Evolutionary conservation across 2,113 vertebrate genomes (phyloP), one percentile per base, ranked within the genome.

Genomic region (Trematomus loennbergii): DNA sequence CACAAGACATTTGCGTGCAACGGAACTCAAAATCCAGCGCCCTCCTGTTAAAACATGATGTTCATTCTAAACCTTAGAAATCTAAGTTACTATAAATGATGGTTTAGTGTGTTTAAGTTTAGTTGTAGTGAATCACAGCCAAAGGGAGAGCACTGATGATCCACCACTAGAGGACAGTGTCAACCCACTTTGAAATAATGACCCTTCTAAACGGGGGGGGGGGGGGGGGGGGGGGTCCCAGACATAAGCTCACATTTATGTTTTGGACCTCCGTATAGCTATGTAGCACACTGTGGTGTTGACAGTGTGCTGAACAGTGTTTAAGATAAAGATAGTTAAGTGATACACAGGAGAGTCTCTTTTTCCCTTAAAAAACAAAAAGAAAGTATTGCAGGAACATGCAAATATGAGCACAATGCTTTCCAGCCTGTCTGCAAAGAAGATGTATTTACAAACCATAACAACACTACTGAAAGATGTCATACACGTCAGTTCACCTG

Each of bases 161-260:
- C 48, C 11, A 78, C 87, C 93, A 87, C 87, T 87, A 92, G 92
- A 91, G 89, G 91, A 17, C 92, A 79, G 68, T 80, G 60, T 82
- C 45, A 75, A 5, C 65, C 66, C 40, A 78, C 75, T 64, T 73
- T 60, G 18, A 25, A 58, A n/a, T 25, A 17, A 62, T 58, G 55
- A 45, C 54, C 11, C 10, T 36, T 33, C 17, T 46, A 1, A 50
- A 60, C 3, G 13, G 9, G 46, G 36, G 33, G 48, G 46, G 33
- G 22, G 36, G 46, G 33, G 22, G 36, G 33, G 48, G 46, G 36
- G 33, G 40, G 25, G 25, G 43, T 22, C 46, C 20, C 5, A 62
- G 25, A 33, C 67, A 50, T 18, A 1, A 57, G 12, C n/a, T 18
- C n/a, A 46, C 12, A 62, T 72, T 49, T 53, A 50, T 18, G 45